Evolutionary conservation across 2,888 invertebrate genomes (phyloP).

Genomic region (Himalopsyche kuldschensis): DNA sequence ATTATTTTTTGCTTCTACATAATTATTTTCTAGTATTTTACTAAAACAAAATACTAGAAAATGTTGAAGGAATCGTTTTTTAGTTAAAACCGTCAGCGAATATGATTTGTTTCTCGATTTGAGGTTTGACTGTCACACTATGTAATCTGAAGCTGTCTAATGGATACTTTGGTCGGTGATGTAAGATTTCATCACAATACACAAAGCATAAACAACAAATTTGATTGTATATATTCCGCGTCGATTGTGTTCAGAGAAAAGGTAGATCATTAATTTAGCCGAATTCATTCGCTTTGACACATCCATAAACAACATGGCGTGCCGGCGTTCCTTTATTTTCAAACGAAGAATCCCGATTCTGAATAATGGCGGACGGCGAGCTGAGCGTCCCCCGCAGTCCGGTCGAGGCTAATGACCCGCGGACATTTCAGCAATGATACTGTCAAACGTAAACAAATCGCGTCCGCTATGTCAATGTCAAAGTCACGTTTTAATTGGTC

Average conservation of each 20-base stretch:
- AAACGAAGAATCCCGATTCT: not conserved
- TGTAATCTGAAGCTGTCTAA: not conserved
- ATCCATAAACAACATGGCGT: not conserved
- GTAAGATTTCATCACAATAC: not conserved
- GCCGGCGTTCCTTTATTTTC: not conserved
- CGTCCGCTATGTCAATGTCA: constrained; percentile 30
- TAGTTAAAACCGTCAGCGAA: too few species aligned
- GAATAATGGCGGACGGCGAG: constrained; percentile 8
- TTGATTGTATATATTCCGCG: not conserved
- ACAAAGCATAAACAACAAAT: not conserved
- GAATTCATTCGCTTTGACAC: not conserved
- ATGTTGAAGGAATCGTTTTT: too few species aligned
- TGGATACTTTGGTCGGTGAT: not conserved
- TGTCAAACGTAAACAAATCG: constrained; percentile 10
- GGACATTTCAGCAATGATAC: not conserved
- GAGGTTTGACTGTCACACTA: not conserved
- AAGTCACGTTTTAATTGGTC: constrained; percentile 32
- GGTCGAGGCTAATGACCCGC: constrained; percentile 12
- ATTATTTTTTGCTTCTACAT: too few species aligned
- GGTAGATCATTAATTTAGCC: not conserved
- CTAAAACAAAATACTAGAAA: too few species aligned
- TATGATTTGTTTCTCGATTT: too few species aligned
- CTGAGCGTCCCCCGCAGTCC: constrained; percentile 13
- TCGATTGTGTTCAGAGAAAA: not conserved
- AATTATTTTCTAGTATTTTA: too few species aligned